Base-by-base conservation (phyloP, 2,797 vertebrate species). In the Scolopax bukidnonensis region DNA sequence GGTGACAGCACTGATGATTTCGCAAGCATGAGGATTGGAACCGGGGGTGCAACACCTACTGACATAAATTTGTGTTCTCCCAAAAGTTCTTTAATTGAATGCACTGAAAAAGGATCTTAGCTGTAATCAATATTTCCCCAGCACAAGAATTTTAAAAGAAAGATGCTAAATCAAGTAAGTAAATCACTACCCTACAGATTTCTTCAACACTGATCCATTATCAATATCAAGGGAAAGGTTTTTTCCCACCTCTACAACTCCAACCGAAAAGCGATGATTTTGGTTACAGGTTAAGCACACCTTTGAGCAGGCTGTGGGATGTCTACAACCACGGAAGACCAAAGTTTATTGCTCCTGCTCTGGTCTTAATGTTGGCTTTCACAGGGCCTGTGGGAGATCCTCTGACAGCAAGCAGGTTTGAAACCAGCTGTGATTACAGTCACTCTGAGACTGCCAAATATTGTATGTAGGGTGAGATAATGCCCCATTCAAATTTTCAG, bases 321-420 rank as follows among this genome's bases (percentile, higher is more conserved):
- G 75, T 87, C 89, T 88, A 82, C 93, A 94, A 88, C 54, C 63
- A n/a, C 11, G 18, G 74, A 94, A 88, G 76, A 93, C 51, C 60
- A 83, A 86, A 87, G 77, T 86, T 93, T 89, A 95, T 84, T 53
- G 77, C 85, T 88, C 80, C 87, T 91, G 67, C 74, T 93, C 73
- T 82, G 69, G 61, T 93, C 89, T 88, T 87, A 78, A 68, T 51
- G 28, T 33, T 69, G 73, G 48, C 48, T 90, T 94, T 90, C 85
- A 88, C n/a, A 64, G 28, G 32, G 32, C 77, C 83, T 36, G 18
- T 6, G 80, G 85, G 90, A 93, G 30, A 84, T 18, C 12, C 57
- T 84, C 77, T 90, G 85, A 93, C 76, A 78, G 84, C 65, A 76
- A 63, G 67, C 43, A 90, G 76, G 51, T 81, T 79, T 69, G 79